Evolutionary conservation across 1,140 invertebrate genomes (phyloP), one percentile per base, ranked within the genome.

Genomic region (Heliconius himera): DNA sequence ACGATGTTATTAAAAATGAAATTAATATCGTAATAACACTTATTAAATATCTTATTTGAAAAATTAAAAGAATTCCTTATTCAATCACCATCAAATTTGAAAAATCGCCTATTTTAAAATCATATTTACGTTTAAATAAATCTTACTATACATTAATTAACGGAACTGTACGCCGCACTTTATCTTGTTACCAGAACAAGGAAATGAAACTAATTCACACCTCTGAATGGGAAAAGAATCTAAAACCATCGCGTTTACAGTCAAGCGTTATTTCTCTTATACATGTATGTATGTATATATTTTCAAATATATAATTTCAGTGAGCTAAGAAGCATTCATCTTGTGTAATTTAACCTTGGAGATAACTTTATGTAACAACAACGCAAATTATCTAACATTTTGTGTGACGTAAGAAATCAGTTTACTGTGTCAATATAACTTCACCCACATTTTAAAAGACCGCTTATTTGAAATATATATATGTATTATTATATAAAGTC

Each of bases 351-450:
- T 26, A 66, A 66, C 60, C 60, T 66, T 66, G 60, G 22, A 66
- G 60, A 66, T 66, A 66, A 66, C 60, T 66, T 66, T 66, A 66
- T 66, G 26, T 66, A 66, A 38, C 56, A 76, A 76, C 60, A n/a
- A 76, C n/a, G 36, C 18, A 41, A 41, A 66, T 76, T 66, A 76
- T 76, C 74, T 66, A 76, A 76, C 54, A 70, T 76, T 26, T 49
- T 36, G 56, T 22, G 13, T 76, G 74, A 76, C 74, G 56, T 66
- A 76, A 13, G 54, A 18, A 76, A 38, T 76, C 74, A 76, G 46
- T 26, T 54, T 54, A 54, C 13, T 66, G 74, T 76, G 54, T 76
- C 74, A 70, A 38, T 66, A 26, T n/a, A 76, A 66, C n/a, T 66
- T 66, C 36, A 41, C 38, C 8, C 26, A 74, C 41, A 16, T 66